phyloP scores from a whole-genome alignment of 2,113 vertebrate species.

The Cryptomyrus ogoouensis region DNA sequence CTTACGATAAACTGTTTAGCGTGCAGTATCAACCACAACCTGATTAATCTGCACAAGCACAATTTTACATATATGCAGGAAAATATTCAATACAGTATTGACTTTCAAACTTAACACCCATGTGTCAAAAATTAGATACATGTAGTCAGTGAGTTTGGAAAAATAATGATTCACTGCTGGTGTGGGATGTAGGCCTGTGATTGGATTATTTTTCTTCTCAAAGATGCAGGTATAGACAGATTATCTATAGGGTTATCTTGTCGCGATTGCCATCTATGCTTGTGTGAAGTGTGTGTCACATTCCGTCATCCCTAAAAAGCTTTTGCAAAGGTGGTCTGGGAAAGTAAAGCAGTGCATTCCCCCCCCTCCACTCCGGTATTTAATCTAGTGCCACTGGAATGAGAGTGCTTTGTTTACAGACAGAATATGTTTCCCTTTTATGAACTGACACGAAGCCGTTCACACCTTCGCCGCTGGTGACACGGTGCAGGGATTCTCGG shows the following conservation, averaged over 20 bases:
- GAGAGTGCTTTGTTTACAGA: constrained; percentile 10
- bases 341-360: background rate
- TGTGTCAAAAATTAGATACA: background rate
- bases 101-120: background rate
- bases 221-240: background rate
- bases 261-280: background rate
- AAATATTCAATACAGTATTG: background rate
- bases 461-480: background rate
- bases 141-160: background rate
- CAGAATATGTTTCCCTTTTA: constrained; percentile 16
- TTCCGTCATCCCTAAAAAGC: background rate
- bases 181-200: background rate
- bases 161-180: background rate
- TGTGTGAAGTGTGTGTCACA: background rate
- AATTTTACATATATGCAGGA: background rate
- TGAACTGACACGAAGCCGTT: background rate
- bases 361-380: background rate
- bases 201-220: background rate
- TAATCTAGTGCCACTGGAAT: background rate
- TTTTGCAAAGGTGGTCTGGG: background rate
- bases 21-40: background rate
- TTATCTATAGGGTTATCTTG: too few relatives aligned
- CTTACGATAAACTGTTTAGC: background rate
- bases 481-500: background rate
- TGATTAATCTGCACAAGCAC: background rate